Base-by-base conservation (phyloP, 2,888 invertebrate genomes). In the Temnothorax ravouxi region DNA sequence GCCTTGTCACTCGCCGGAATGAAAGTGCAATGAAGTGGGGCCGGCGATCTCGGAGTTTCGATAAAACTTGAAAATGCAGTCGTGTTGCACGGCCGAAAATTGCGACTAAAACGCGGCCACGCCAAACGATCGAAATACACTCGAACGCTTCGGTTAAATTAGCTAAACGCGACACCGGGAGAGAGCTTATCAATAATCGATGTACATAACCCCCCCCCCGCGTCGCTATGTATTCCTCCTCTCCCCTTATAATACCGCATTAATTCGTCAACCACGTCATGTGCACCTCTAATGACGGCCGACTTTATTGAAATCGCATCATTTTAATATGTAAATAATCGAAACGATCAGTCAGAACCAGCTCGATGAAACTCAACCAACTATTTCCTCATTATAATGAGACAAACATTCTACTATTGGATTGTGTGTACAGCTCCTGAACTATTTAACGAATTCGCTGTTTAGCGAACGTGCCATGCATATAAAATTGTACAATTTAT, bases 121-220 rank as follows among this genome's bases (percentile, higher is more conserved):
- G 29, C 34, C 69, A 44, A 59, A 34, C 18, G 47, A 18, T 38
- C 72, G 47, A 72, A 69, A 80, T 72, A 47, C 34, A 64, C 47
- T 80, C 47, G 13, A 25, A 47, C 18, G 69, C 47, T 47, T 47
- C 59, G 34, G 9, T 71, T 59, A 47, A 72, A 79, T 79, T 79
- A 80, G 72, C 79, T 72, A 59, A 72, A 72, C 47, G 59, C 47
- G 47, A 80, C 29, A 67, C 21, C 18, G 69, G 34, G 21, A 9
- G 25, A 47, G 72, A 59, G 72, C 47, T 80, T 80, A 80, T 80
- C 72, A 80, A 79, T 79, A 79, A 80, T 80, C 59, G 18, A 59
- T 59, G 71, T 44, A 59, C 47, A 18, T 54, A 67, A 38, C 25
- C 50, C n/a, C 3, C 3, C 29, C 0, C 25, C 3, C 29, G 29